Percentiles rank a stretch among this genome's conserved stretches.
Evolutionary conservation across 2,888 invertebrate species (phyloP).

Genomic region (Xanthia togata): DNA sequence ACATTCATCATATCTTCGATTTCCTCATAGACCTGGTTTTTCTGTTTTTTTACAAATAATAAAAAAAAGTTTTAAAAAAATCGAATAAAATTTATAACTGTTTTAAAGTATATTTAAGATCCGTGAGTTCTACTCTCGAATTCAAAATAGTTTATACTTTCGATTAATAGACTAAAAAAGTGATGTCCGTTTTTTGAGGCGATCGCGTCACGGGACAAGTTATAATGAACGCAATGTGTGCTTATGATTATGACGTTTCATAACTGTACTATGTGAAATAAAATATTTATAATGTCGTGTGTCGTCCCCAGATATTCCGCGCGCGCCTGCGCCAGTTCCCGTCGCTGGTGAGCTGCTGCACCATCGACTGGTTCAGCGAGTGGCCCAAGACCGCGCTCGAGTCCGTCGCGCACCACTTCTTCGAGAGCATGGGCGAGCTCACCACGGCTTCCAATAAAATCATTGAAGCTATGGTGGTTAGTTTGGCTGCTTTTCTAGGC

Average conservation of each 20-base stretch:
- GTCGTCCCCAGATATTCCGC: constrained; percentile 90
- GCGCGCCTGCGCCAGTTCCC: constrained; percentile 96
- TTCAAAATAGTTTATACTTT: too few relatives aligned
- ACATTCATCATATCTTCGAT: too few relatives aligned
- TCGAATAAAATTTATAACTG: too few relatives aligned
- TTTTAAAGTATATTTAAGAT: too few relatives aligned
- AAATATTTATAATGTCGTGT: not conserved
- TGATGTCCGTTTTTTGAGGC: too few relatives aligned
- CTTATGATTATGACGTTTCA: not conserved
- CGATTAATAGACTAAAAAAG: too few relatives aligned
- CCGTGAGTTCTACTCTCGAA: too few relatives aligned
- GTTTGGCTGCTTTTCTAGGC: not conserved
- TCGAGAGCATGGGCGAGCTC: constrained; percentile 92
- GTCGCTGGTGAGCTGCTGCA: constrained; percentile 97
- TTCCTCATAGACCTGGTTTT: too few relatives aligned
- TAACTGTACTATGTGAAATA: not conserved
- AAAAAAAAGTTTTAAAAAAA: too few relatives aligned
- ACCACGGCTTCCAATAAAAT: constrained; percentile 91
- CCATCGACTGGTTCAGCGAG: constrained; percentile 97
- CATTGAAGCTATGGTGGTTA: constrained; percentile 91
- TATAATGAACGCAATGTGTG: too few relatives aligned
- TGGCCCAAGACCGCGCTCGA: constrained; percentile 96
- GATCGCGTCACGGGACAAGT: too few relatives aligned
- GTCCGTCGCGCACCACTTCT: constrained; percentile 94
- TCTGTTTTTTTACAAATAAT: too few relatives aligned